These are phyloP conservation scores for Ataeniobius toweri DNA, from an alignment of 2,797 vertebrate genomes.

Conservation along the genomic window DNA sequence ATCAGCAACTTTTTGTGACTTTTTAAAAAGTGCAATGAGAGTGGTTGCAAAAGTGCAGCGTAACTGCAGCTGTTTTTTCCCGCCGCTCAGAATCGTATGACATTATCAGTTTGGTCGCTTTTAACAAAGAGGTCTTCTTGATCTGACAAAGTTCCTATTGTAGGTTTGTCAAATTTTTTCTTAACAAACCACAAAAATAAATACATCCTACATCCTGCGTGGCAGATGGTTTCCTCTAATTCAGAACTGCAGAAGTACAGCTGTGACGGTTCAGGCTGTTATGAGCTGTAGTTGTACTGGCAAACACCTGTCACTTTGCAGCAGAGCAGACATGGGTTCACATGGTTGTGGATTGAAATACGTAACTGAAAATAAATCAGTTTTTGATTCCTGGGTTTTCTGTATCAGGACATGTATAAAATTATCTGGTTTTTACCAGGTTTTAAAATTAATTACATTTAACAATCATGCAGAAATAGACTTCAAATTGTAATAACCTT, in stretches of 20 bases:
- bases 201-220: not conserved
- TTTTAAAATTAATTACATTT: not conserved
- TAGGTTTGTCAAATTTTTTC: not conserved
- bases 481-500: not conserved
- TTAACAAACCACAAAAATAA: conserved; percentile 17
- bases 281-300: not conserved
- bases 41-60: not conserved
- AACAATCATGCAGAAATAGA: not conserved
- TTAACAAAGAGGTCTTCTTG: not conserved
- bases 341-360: not conserved
- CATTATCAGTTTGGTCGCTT: not conserved
- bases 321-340: conserved; percentile 18
- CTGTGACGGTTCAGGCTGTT: conserved; percentile 2
- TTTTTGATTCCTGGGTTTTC: not conserved
- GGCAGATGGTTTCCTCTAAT: not conserved
- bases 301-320: not conserved
- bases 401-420: not conserved
- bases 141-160: not conserved
- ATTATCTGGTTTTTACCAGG: not conserved
- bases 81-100: not conserved
- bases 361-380: not conserved
- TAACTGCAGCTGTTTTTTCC: not conserved
- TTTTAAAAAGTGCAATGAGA: conserved; percentile 4
- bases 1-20: not conserved
- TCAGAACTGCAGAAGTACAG: not conserved